These are phyloP conservation scores for Cephus nigrinus DNA, from an alignment of 2,888 invertebrate species.

Conservation along the genomic window DNA sequence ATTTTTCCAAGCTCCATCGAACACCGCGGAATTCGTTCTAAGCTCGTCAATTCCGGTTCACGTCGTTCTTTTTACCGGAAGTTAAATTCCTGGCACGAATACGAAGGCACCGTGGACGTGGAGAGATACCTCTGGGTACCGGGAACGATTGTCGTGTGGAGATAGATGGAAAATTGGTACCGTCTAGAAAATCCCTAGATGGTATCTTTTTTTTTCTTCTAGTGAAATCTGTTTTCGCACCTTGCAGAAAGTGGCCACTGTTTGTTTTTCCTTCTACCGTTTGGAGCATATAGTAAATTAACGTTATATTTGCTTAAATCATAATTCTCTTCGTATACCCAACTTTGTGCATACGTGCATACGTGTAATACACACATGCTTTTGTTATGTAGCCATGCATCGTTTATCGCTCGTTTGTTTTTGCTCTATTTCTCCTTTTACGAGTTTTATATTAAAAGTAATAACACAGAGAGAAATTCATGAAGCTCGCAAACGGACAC, in stretches of 20 bases:
- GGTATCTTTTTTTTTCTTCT: neutral
- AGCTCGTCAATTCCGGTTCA: neutral
- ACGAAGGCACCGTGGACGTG: neutral
- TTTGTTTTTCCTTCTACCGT: neutral
- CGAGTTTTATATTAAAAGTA: neutral
- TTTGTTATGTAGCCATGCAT: neutral
- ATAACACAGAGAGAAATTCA: neutral
- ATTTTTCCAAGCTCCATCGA: neutral
- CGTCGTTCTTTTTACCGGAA: neutral
- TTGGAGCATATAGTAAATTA: neutral
- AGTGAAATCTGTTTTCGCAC: neutral
- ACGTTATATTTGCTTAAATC: neutral
- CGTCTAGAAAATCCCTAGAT: neutral
- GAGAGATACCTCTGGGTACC: neutral
- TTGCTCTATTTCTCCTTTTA: neutral
- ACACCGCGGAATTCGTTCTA: neutral
- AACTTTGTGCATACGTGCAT: neutral
- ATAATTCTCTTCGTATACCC: neutral
- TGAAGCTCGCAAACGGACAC: neutral
- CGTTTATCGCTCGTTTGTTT: neutral
- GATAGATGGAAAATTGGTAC: neutral
- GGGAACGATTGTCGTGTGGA: neutral
- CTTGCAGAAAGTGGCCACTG: neutral
- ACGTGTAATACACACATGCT: neutral
- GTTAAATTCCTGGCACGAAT: no score